A percentile compares a stretch with the other conserved stretches of the same genome.
Conservation (phyloP, 2,888 invertebrate species). For the Cheilosia scutellata region DNA sequence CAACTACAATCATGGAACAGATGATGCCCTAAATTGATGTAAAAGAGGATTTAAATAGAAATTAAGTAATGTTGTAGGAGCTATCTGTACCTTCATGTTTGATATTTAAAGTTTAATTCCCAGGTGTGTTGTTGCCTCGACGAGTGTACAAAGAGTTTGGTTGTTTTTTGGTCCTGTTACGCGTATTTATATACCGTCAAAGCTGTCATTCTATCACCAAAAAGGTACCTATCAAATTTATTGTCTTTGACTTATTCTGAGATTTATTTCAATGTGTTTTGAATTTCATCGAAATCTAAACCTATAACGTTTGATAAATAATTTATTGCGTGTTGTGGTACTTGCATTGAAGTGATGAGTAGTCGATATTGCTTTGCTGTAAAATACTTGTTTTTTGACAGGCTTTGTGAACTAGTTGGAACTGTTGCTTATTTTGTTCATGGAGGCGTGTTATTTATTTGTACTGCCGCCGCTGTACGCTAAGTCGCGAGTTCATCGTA, state of each 20-base stretch:
- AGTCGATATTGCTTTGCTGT: no score
- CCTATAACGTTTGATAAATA: no score
- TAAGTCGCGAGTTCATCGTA: no score
- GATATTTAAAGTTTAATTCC: not conserved
- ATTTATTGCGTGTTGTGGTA: no score
- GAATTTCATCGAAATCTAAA: no score
- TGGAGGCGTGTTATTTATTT: no score
- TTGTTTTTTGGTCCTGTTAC: no score
- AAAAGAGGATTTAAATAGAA: not conserved
- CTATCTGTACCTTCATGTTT: constrained; percentile 2
- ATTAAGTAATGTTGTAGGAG: not conserved
- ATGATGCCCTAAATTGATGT: not conserved
- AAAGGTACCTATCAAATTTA: not conserved
- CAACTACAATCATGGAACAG: not conserved
- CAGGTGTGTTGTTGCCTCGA: not conserved
- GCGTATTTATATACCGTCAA: constrained; percentile 2
- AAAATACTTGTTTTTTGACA: no score
- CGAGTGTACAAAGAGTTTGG: not conserved
- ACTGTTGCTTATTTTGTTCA: no score
- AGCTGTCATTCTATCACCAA: not conserved
- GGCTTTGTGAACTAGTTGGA: no score
- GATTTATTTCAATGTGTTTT: not conserved
- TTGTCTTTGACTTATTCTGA: not conserved
- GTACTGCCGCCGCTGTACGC: no score
- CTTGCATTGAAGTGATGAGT: no score